Evolutionary conservation across 2,888 invertebrate species (phyloP), one percentile per base, ranked within the genome.

Genomic region (Ophion ventricosus): DNA sequence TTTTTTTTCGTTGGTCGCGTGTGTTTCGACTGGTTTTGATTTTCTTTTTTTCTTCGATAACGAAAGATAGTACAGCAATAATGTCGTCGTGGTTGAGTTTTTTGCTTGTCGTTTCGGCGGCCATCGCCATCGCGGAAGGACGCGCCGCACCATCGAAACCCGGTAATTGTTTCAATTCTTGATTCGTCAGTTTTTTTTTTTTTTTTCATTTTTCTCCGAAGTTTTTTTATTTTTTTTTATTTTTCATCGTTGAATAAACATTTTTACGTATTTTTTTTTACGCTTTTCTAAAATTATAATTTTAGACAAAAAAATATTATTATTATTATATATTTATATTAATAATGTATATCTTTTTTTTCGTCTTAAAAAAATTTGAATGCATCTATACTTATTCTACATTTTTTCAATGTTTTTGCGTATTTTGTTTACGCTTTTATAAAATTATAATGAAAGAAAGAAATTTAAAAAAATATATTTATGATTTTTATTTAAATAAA

Each of bases 71-170:
- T 26, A 35, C 14, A 64, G 11, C 23, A 56, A 54, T 11, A 82
- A 90, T 90, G 90, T 66, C 86, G 17, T 84, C 85, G 56, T 88
- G 87, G 87, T 79, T 87, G 76, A 87, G 81, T 64, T 84, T 88
- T 73, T 67, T 85, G 66, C 67, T 90, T 56, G 49, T 95, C 87
- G 94, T 94, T 80, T 94, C 94, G 85, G 93, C 94, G 0, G 91
- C 93, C 0, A 91, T 94, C 26, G 93, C 94, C 29, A 93, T 95
- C 4, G 77, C 90, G 92, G 84, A 89, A 80, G 84, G 90, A 75
- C 87, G 88, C 10, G 88, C 84, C 29, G 86, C 89, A 25, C 85
- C 90, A 4, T 84, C 89, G 2, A 87, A 89, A 82, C 88, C 92
- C 49, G 76, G 91, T 91, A 80, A 89, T 57, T 57, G 5, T 4